These are phyloP conservation scores for Arbacia lixula DNA, from an alignment of 53 echinoderm and acorn worm species.

Conservation along the genomic window DNA sequence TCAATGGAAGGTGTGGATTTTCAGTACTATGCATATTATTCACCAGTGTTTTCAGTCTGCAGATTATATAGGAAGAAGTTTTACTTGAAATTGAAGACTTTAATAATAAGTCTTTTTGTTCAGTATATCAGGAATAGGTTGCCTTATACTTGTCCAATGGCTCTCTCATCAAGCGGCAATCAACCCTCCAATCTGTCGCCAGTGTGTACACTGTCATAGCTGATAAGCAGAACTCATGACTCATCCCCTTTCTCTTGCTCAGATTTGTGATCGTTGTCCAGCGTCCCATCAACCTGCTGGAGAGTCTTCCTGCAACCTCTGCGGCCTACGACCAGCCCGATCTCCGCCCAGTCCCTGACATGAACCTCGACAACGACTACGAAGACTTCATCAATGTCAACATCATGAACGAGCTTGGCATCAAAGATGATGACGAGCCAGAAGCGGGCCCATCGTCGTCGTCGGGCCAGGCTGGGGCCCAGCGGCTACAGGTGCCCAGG, in stretches of 20 bases:
- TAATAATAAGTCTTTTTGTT: too few species aligned
- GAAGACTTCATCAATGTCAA: constrained; percentile 87
- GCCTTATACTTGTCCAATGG: too few species aligned
- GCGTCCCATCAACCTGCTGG: constrained; percentile 73
- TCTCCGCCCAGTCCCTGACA: constrained; percentile 50
- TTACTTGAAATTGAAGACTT: too few species aligned
- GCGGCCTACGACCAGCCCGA: constrained; percentile 69
- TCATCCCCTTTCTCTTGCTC: not conserved
- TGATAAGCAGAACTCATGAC: too few species aligned
- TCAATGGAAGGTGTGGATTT: too few species aligned
- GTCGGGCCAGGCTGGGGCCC: not conserved
- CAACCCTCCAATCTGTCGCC: too few species aligned
- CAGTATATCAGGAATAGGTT: too few species aligned
- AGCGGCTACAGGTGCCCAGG: constrained; percentile 68
- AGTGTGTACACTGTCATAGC: too few species aligned
- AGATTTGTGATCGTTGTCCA: constrained; percentile 83
- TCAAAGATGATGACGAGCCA: constrained; percentile 68
- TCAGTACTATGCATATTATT: too few species aligned
- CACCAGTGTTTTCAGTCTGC: too few species aligned
- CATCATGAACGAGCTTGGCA: constrained; percentile 74
- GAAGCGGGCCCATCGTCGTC: not conserved
- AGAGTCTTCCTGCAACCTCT: constrained; percentile 25
- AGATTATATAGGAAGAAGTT: too few species aligned
- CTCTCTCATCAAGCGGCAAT: too few species aligned
- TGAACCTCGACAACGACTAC: constrained; percentile 81